A percentile compares a stretch with the other conserved stretches of the same genome.
Evolutionary conservation across 2,113 vertebrate species (phyloP).

Genomic region (Conger conger): DNA sequence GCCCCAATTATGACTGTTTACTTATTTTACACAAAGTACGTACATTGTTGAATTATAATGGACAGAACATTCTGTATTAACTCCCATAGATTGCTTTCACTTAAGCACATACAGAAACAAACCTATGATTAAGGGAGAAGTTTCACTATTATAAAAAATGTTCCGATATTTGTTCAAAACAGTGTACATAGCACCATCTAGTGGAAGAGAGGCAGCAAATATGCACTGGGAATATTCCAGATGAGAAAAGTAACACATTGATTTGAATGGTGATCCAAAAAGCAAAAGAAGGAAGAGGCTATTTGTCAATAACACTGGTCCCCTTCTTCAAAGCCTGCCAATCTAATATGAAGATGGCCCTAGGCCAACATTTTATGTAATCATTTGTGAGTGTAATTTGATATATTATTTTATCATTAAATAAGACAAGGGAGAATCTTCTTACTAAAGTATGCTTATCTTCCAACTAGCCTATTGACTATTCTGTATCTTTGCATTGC

Average conservation of each 20-base stretch:
- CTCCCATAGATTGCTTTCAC: not conserved
- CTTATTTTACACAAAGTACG: not conserved
- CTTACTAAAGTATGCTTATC: not conserved
- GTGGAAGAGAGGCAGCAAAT: constrained; percentile 35
- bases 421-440: not conserved
- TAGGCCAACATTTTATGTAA: not conserved
- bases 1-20: not conserved
- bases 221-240: not conserved
- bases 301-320: too few species aligned
- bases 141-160: not conserved
- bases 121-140: not conserved
- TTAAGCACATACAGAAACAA: not conserved
- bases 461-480: not conserved
- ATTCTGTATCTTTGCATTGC: not conserved
- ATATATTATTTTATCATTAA: not conserved
- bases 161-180: constrained; percentile 21
- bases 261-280: not conserved
- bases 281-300: too few species aligned
- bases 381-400: not conserved
- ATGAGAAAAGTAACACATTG: not conserved
- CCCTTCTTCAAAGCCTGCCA: not conserved
- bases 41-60: not conserved
- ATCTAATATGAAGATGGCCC: not conserved
- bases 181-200: constrained; percentile 68
- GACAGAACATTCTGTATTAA: not conserved